Conservation (phyloP, 2,113 vertebrate genomes). For the Leucopternis melanops region DNA sequence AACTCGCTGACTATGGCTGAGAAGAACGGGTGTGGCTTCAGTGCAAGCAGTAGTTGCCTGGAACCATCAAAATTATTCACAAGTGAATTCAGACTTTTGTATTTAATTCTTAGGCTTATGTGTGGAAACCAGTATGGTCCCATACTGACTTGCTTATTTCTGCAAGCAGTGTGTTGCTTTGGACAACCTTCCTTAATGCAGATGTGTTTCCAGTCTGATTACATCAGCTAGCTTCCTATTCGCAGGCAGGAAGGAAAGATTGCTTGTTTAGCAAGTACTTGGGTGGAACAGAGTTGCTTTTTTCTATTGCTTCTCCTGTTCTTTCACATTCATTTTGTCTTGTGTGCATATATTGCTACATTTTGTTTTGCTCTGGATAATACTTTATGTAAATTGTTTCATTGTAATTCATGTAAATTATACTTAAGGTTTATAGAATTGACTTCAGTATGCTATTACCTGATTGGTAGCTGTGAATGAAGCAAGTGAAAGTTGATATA, state of each 20-base stretch:
- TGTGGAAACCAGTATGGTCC: background rate
- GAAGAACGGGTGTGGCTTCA: background rate
- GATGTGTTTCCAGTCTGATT: background rate
- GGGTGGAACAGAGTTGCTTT: background rate
- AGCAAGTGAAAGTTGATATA: background rate
- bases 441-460: background rate
- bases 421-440: background rate
- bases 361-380: background rate
- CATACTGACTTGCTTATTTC: background rate
- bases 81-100: background rate
- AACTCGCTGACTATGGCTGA: background rate
- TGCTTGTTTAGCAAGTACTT: background rate
- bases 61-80: background rate
- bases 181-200: background rate
- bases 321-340: background rate
- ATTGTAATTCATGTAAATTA: background rate
- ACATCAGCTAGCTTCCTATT: background rate
- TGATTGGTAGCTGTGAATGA: background rate
- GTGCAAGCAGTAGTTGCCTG: background rate
- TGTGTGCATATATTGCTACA: background rate
- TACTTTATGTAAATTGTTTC: background rate
- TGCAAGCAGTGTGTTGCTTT: background rate
- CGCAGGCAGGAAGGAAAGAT: accelerated
- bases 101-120: background rate
- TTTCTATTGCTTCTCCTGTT: background rate